A percentile compares a stretch with the other conserved stretches of the same genome.
phyloP scores from a whole-genome alignment of 2,888 invertebrate genomes.

The Heliconius aoede region DNA sequence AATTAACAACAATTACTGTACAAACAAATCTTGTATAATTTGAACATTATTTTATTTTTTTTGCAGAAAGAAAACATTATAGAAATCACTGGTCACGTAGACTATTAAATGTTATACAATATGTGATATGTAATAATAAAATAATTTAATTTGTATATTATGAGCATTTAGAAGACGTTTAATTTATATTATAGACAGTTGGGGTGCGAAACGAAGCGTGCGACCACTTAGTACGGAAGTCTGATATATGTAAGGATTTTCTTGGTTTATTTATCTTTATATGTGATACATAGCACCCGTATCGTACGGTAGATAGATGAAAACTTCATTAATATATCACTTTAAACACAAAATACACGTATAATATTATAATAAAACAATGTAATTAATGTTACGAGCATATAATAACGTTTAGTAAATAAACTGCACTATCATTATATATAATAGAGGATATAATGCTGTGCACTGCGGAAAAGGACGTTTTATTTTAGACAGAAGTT shows the following conservation, averaged over 20 bases:
- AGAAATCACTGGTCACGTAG: not conserved
- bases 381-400: slow-evolving; percentile 5
- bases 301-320: not conserved
- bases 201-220: slow-evolving; percentile 59
- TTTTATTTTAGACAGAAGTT: slow-evolving; percentile 45
- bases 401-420: slow-evolving; percentile 12
- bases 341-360: not conserved
- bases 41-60: not conserved
- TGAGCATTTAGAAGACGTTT: slow-evolving; percentile 41
- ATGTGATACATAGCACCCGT: not conserved
- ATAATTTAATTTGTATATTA: not conserved
- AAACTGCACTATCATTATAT: slow-evolving; percentile 27
- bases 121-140: not conserved
- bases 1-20: not conserved
- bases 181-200: slow-evolving; percentile 33
- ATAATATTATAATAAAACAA: not conserved
- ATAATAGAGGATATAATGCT: slow-evolving; percentile 32
- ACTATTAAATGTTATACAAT: not conserved
- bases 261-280: not conserved
- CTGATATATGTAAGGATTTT: slow-evolving; percentile 1
- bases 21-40: not conserved
- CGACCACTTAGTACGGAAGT: slow-evolving; percentile 54
- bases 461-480: slow-evolving; percentile 43
- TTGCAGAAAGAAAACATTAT: not conserved
- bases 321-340: not conserved